Evolutionary conservation across 2,888 invertebrate species (phyloP), one percentile per base, ranked within the genome.

Genomic region (Flexamia atlantica): DNA sequence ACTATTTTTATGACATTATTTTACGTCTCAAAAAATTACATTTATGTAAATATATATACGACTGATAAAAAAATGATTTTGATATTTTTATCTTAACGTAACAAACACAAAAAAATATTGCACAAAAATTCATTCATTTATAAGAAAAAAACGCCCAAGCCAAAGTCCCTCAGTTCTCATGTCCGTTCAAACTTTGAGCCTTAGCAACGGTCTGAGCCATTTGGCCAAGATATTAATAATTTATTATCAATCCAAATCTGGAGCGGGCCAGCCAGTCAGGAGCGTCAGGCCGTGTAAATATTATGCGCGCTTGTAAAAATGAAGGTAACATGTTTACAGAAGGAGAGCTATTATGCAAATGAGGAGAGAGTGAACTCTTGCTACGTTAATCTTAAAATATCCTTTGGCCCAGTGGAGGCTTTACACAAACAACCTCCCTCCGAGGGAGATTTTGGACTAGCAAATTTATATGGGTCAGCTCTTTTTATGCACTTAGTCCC

Each of bases 391-490:
- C 64, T 64, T 64, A 28, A 64, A 64, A 64, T 30, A 64, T 64
- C 64, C 72, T 72, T 72, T 72, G 72, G 72, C 72, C 72, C 42
- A 42, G 32, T 68, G 23, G 42, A 72, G 40, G 72, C 36, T 36
- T 72, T 72, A 40, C 42, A 40, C 42, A 72, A 72, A 76, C 76
- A 42, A 76, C 76, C 42, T 76, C 50, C 25, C 46, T 50, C 7
- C 7, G 42, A 30, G 76, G 76, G 72, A 76, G 46, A 36, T 72
- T 72, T 42, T 42, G 42, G 72, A 42, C 68, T 32, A 12, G 72
- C 40, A 40, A 72, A 72, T 72, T 72, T 72, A 72, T 72, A n/a
- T 72, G 72, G 72, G 72, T 42, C 72, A 42, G 36, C 40, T n/a
- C 68, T 72, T 72, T 72, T 72, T 64, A 64, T 64, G 64, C 64